Percentiles rank a stretch among this genome's conserved stretches.
phyloP scores from a whole-genome alignment of 2,113 vertebrate species.

The Pipa parva region DNA sequence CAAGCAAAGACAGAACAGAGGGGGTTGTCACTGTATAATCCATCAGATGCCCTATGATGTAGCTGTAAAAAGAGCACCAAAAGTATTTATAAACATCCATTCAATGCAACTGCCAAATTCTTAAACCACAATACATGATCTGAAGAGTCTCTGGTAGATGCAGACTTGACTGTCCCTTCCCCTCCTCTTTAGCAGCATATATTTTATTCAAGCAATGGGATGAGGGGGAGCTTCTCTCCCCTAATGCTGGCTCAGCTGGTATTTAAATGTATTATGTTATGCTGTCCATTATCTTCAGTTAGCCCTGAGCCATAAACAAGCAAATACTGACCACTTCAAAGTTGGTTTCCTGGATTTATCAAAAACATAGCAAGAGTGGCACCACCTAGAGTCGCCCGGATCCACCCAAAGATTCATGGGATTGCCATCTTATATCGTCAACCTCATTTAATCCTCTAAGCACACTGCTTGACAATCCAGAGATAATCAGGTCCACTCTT shows the following conservation, averaged over 20 bases:
- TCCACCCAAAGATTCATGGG: neutral
- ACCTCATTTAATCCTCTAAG: neutral
- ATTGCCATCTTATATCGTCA: neutral
- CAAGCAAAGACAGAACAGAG: slow-evolving; percentile 7
- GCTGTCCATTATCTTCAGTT: neutral
- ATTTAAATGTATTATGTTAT: neutral
- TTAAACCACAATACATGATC: too few species aligned
- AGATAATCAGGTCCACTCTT: slow-evolving; percentile 2
- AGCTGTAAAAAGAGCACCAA: too few species aligned
- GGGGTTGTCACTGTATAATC: neutral
- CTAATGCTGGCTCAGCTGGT: slow-evolving; percentile 10
- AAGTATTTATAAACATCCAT: too few species aligned
- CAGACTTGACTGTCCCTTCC: too few species aligned
- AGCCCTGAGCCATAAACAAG: neutral
- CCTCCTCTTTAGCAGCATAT: slow-evolving; percentile 32
- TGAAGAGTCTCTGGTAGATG: too few species aligned
- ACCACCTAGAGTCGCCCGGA: neutral
- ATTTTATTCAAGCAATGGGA: slow-evolving; percentile 23
- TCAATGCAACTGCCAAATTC: too few species aligned
- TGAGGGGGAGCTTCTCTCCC: neutral
- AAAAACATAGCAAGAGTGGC: neutral
- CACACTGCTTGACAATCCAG: neutral
- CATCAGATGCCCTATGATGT: too few species aligned
- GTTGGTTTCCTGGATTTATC: neutral
- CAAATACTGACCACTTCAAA: neutral